A percentile compares a stretch with the other conserved stretches of the same genome.
These are phyloP conservation scores for Muscicapa comitata DNA, from an alignment of 2,797 vertebrate species.

Conservation along the genomic window DNA sequence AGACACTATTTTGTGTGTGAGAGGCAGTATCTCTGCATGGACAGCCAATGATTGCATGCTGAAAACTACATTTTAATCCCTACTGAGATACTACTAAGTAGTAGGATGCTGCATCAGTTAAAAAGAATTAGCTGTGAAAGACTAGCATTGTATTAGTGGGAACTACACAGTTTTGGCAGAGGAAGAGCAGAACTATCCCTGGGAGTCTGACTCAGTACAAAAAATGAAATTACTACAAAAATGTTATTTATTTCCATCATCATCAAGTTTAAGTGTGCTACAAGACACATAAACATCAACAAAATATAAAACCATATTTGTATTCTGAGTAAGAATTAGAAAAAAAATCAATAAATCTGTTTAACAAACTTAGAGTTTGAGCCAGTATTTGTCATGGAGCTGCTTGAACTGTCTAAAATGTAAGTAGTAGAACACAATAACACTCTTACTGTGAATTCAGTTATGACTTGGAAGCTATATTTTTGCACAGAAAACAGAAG, in stretches of 20 bases:
- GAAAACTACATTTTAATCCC: not conserved
- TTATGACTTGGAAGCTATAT: not conserved
- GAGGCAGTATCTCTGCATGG: not conserved
- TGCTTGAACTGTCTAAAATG: not conserved
- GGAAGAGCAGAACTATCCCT: not conserved
- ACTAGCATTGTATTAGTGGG: not conserved
- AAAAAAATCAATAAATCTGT: not conserved
- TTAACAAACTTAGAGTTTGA: not conserved
- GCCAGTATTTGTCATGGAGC: not conserved
- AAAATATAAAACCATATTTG: not conserved
- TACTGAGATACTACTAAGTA: not conserved
- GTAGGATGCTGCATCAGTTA: not conserved
- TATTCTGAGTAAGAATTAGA: not conserved
- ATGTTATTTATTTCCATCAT: not conserved
- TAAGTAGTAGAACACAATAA: not conserved
- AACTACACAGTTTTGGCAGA: not conserved
- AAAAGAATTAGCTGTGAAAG: not conserved
- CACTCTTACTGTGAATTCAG: not conserved
- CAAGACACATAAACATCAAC: not conserved
- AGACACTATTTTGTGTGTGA: not conserved
- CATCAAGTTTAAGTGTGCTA: not conserved
- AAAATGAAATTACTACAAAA: not conserved
- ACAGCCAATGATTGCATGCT: not conserved
- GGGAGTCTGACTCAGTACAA: not conserved
- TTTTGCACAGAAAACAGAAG: not conserved